Evolutionary conservation across 2,113 vertebrate species (phyloP).

Genomic region (Mus spicilegus): DNA sequence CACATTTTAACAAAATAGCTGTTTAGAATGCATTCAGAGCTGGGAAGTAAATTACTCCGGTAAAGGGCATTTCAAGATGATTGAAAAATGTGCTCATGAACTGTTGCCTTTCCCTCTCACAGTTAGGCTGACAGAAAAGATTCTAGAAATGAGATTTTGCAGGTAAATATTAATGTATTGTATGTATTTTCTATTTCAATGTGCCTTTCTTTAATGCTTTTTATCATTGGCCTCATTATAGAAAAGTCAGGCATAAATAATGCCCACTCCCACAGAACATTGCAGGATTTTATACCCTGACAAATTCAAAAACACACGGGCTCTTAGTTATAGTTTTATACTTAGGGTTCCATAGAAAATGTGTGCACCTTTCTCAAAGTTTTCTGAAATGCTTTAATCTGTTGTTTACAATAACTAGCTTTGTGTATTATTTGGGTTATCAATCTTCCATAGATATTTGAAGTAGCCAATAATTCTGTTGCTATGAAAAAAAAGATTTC

Average conservation of each 20-base stretch:
- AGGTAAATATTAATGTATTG: conserved; percentile 55
- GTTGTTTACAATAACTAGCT: neutral
- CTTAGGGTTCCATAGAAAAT: conserved; percentile 40
- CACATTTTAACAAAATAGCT: conserved; percentile 80
- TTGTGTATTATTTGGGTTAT: neutral
- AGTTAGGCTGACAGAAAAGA: conserved; percentile 67
- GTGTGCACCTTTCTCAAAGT: neutral
- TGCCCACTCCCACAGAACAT: neutral
- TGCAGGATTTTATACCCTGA: neutral
- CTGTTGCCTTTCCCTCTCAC: conserved; percentile 75
- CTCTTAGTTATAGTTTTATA: neutral
- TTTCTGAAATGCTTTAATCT: neutral
- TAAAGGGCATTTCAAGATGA: conserved; percentile 83
- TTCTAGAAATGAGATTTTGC: conserved; percentile 66
- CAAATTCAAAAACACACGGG: conserved; percentile 13
- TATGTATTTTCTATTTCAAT: conserved; percentile 37
- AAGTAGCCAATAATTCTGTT: neutral
- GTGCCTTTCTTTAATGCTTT: conserved; percentile 23
- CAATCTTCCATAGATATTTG: neutral
- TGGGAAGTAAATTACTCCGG: conserved; percentile 82
- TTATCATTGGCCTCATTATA: neutral
- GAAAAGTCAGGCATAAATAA: conserved; percentile 51
- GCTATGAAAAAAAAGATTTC: conserved; percentile 4
- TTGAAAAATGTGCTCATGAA: conserved; percentile 76
- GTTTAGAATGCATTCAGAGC: conserved; percentile 80